These are phyloP conservation scores for Pegoplata infirma DNA, from an alignment of 2,888 invertebrate genomes.

Conservation along the genomic window DNA sequence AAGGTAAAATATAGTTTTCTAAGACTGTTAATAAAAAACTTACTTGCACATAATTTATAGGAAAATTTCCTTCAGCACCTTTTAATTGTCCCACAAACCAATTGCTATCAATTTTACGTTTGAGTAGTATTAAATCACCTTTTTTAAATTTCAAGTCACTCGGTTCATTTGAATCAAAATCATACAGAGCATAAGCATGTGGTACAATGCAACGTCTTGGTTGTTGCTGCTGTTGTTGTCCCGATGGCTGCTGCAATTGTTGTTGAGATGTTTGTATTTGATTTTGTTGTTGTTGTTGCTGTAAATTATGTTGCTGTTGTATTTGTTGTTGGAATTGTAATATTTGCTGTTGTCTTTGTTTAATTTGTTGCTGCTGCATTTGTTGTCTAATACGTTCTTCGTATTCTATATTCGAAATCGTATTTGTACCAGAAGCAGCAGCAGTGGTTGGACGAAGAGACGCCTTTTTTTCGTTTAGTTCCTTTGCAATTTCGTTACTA, in stretches of 20 bases:
- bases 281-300: constrained; percentile 42
- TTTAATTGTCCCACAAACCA: constrained; percentile 92
- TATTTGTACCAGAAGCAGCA: constrained; percentile 11
- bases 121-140: constrained; percentile 88
- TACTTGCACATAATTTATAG: constrained; percentile 87
- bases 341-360: constrained; percentile 56
- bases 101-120: constrained; percentile 89
- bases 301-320: constrained; percentile 60
- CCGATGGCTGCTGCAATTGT: constrained; percentile 4
- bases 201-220: constrained; percentile 78
- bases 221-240: constrained; percentile 60
- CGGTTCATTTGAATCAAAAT: constrained; percentile 90
- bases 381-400: constrained; percentile 62
- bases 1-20: not conserved
- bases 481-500: constrained; percentile 32
- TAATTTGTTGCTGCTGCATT: constrained; percentile 45
- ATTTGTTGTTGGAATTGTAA: constrained; percentile 49
- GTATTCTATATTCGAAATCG: constrained; percentile 58
- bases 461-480: constrained; percentile 31
- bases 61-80: constrained; percentile 89
- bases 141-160: constrained; percentile 92
- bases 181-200: constrained; percentile 93
- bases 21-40: not conserved
- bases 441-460: not conserved
- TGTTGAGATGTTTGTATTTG: constrained; percentile 6